Evolutionary conservation across 2,113 vertebrate species (phyloP).

Genomic region (Cynoglossus semilaevis): DNA sequence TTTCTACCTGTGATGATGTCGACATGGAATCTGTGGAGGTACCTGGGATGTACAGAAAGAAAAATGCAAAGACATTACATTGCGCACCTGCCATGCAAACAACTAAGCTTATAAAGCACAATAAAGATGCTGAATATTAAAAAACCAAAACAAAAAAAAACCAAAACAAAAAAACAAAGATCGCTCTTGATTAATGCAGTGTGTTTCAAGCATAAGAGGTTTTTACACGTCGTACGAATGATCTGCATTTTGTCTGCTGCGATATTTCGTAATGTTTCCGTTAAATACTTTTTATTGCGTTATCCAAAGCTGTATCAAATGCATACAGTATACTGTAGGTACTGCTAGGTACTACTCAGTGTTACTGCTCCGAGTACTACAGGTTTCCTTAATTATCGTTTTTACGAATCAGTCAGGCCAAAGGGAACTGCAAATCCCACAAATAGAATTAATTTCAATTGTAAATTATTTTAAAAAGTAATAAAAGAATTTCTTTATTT

Average conservation of each 20-base stretch:
- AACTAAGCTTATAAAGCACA: constrained; percentile 5
- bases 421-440: too few relatives aligned
- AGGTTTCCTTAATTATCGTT: too few relatives aligned
- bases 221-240: constrained; percentile 20
- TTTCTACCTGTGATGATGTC: background rate
- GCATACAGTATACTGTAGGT: too few relatives aligned
- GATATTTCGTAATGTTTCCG: constrained; percentile 8
- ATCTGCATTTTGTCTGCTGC: constrained; percentile 21
- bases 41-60: constrained; percentile 18
- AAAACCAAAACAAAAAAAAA: constrained; percentile 3
- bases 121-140: constrained; percentile 17
- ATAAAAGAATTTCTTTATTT: too few relatives aligned
- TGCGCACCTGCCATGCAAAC: constrained; percentile 30
- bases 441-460: too few relatives aligned
- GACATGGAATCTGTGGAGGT: constrained; percentile 1
- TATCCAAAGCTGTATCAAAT: background rate
- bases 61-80: constrained; percentile 7
- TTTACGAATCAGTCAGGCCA: too few relatives aligned
- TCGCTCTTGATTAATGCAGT: constrained; percentile 16
- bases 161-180: constrained; percentile 8
- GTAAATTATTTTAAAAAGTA: too few relatives aligned
- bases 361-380: too few relatives aligned
- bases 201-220: constrained; percentile 2
- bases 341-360: too few relatives aligned
- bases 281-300: too few relatives aligned